These are phyloP conservation scores for Platichthys stellatus DNA, from an alignment of 2,113 vertebrate genomes.

Conservation along the genomic window DNA sequence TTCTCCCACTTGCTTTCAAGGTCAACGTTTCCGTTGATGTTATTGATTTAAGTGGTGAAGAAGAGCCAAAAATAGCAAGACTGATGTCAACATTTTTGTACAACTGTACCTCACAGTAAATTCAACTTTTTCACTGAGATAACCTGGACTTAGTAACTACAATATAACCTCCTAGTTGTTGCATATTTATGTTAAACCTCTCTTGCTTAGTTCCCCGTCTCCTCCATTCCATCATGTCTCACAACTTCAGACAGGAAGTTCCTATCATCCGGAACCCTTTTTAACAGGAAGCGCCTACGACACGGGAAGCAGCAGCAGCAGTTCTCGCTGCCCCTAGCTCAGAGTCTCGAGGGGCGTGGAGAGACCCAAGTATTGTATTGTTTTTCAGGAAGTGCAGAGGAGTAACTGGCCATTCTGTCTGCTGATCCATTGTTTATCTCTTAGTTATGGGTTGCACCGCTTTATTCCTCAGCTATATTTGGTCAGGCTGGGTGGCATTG, in stretches of 20 bases:
- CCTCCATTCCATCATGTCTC: constrained; percentile 34
- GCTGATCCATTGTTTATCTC: constrained; percentile 74
- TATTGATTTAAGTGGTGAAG: too few species aligned
- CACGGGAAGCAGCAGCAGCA: constrained; percentile 74
- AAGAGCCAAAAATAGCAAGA: too few species aligned
- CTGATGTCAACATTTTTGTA: too few species aligned
- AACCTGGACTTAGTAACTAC: too few species aligned
- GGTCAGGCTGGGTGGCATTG: constrained; percentile 59
- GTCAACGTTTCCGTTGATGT: too few species aligned
- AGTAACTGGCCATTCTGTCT: constrained; percentile 63
- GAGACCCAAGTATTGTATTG: constrained; percentile 63
- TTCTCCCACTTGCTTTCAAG: too few species aligned
- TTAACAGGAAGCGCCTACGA: constrained; percentile 75
- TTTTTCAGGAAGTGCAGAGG: constrained; percentile 79
- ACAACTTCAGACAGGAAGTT: constrained; percentile 73
- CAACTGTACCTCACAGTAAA: too few species aligned
- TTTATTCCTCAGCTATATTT: constrained; percentile 64
- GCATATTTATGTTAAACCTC: background rate
- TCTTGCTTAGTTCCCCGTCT: constrained; percentile 12
- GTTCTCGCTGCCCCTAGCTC: constrained; percentile 51
- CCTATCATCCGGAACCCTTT: constrained; percentile 65
- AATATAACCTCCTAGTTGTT: background rate
- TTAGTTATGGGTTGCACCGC: constrained; percentile 41
- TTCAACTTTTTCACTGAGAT: too few species aligned
- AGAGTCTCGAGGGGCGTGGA: constrained; percentile 58